Base-by-base conservation (phyloP, 2,888 invertebrate species). In the Watsonalla binaria region DNA sequence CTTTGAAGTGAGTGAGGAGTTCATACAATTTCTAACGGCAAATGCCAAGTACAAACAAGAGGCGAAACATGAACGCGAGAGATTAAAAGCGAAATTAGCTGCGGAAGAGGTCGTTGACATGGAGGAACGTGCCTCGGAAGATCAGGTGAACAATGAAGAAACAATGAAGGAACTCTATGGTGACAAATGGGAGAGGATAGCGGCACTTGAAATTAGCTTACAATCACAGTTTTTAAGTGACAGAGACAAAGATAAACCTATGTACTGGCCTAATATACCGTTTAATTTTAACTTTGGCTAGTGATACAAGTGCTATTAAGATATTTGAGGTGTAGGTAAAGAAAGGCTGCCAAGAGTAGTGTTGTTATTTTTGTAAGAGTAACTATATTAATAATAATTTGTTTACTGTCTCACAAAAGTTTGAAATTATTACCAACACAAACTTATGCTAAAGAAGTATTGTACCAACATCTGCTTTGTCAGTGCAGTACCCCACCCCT, bases 241-340 rank as follows among this genome's bases (percentile, higher is more conserved):
- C 60, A 82, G 90, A 68, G 94, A 95, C 68, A 87, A 84, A 56
- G 76, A 88, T 5, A 93, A 93, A 62, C 93, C 95, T 6, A 82
- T 86, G 48, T 90, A 92, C 59, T 96, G 96, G 96, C 96, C 96
- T 0, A 93, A 93, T 67, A 92, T 95, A 77, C 94, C 95, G 6
- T 83, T 95, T 6, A 93, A 92, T 65, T 84, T 90, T 65, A 81
- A 74, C 57, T 72, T 65, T 57, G 60, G 63, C 63, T 76, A 68
- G 66, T 50, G 51, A 13, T 33, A 45, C 15, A 8, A 11, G 11
- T 42, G 24, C 24, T 24, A 11, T 42, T 42, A 1, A 11, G 11
- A 11, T 5, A 42, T 42, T 11, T 7, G 42, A 13, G 35, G 35
- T 48, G 6, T 48, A 42, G 11, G 11, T 11, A 37, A 37, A 8